Evolutionary conservation across 2,797 vertebrate genomes (phyloP).

Genomic region (Danio albolineatus): DNA sequence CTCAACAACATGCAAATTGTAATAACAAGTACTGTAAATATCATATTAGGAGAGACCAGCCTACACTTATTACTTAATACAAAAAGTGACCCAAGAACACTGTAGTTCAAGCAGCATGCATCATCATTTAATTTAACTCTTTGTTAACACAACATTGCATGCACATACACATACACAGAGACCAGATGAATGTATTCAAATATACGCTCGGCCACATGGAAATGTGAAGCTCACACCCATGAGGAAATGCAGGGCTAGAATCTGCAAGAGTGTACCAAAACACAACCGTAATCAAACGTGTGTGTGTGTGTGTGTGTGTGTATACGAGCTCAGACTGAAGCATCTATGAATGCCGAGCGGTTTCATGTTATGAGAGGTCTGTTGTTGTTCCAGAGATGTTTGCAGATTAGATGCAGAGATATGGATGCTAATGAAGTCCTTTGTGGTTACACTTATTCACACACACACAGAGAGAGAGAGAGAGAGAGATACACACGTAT

Average conservation of each 20-base stretch:
- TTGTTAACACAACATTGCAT: background rate
- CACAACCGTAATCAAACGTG: background rate
- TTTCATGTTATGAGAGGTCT: conserved; percentile 2
- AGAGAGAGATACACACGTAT: too few species aligned
- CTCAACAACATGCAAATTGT: conserved; percentile 12
- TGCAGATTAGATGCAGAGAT: conserved; percentile 24
- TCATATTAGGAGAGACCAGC: background rate
- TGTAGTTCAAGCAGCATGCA: background rate
- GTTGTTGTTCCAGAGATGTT: conserved; percentile 1
- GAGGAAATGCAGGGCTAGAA: conserved; percentile 12
- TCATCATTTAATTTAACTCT: background rate
- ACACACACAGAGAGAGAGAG: background rate
- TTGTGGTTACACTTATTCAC: conserved; percentile 3
- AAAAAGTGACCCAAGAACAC: background rate
- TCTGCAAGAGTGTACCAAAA: background rate
- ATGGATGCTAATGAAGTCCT: conserved; percentile 36
- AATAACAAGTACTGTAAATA: background rate
- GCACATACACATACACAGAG: background rate
- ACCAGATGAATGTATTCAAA: conserved; percentile 28
- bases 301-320: too few species aligned
- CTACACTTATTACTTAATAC: background rate
- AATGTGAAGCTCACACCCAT: conserved; percentile 13
- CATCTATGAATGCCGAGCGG: background rate
- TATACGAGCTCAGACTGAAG: background rate
- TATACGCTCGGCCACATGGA: conserved; percentile 24